Base-by-base conservation (phyloP, 2,888 invertebrate species). In the Latheticus oryzae region DNA sequence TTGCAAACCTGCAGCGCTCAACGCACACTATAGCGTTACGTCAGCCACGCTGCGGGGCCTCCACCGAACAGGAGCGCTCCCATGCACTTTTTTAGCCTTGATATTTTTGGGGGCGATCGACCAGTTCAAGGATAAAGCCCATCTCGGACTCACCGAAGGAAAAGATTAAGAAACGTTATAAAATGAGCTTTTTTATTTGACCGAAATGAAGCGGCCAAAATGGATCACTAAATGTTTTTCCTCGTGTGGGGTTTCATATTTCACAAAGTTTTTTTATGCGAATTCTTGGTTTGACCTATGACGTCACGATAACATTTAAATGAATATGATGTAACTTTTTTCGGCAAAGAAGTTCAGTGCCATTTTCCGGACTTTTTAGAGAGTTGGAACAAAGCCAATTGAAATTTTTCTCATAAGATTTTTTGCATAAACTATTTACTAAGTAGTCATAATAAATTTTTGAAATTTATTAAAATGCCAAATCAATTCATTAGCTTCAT, bases 71-170 rank as follows among this genome's bases (percentile, higher is more conserved):
- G 43, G 16, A 17, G 43, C 37, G 50, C 30, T 28, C 51, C 28
- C 28, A 43, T 57, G 56, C 56, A 57, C 15, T 51, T 51, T 50
- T 40, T 40, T 50, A 56, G 38, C 56, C 56, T 50, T 56, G 56
- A 56, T 50, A 56, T 56, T 56, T 48, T 42, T 38, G 16, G 56
- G 26, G 35, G 56, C 42, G 37, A 35, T 19, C 45, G 43, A 28
- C 45, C 53, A 53, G 53, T 56, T 56, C 56, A 56, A 56, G 56
- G 56, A 56, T 33, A n/a, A n/a, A n/a, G n/a, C n/a, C n/a, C n/a
- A n/a, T n/a, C n/a, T n/a, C n/a, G n/a, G n/a, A n/a, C n/a, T n/a
- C n/a, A n/a, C n/a, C n/a, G n/a, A n/a, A n/a, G n/a, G n/a, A n/a
- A n/a, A n/a, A n/a, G n/a, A n/a, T n/a, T n/a, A n/a, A n/a, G n/a